Base-by-base conservation (phyloP, 2,113 vertebrate genomes). In the Butorides virescens region DNA sequence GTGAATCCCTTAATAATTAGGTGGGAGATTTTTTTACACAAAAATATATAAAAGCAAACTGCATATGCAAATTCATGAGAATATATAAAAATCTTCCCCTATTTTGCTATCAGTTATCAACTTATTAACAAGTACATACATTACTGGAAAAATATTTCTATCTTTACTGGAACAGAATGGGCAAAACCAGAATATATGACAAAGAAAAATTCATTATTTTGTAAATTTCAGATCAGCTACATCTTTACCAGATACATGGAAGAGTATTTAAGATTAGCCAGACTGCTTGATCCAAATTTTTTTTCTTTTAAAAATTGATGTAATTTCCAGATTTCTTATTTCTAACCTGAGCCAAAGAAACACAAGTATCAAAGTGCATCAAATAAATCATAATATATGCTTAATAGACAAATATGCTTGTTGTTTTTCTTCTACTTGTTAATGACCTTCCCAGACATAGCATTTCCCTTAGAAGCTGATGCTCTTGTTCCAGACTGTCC, bases 271-370 rank as follows among this genome's bases (percentile, higher is more conserved):
- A 87, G 32, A 76, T 63, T 71, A 74, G 13, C 4, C 39, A 59
- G n/a, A 50, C 22, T 47, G 39, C 19, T 49, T 68, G 16, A 87
- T 37, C 11, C 17, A 66, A 37, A 37, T 7, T 19, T 17, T 46
- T 50, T 58, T 77, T 29, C 16, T 61, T 56, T 55, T 22, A 53
- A 82, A 83, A 80, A 47, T 11, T 65, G 32, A 90, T 85, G 52
- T 30, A 39, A 90, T 94, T 85, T 21, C 49, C 92, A 94, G 85
- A 61, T 88, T 82, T 88, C 36, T 55, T 93, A 29, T 66, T 92
- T 83, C 49, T 76, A 55, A 78, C 66, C 61, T 50, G 21, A 67
- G n/a, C 23, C 75, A 67, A 71, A 84, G 77, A 67, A 92, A 83
- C 27, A n/a, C 4, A 87, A 85, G n/a, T 46, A 85, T 90, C 62